Percentiles rank a stretch among this genome's conserved stretches.
Conservation (phyloP, 2,888 invertebrate species). For the Tiliacea citrago region DNA sequence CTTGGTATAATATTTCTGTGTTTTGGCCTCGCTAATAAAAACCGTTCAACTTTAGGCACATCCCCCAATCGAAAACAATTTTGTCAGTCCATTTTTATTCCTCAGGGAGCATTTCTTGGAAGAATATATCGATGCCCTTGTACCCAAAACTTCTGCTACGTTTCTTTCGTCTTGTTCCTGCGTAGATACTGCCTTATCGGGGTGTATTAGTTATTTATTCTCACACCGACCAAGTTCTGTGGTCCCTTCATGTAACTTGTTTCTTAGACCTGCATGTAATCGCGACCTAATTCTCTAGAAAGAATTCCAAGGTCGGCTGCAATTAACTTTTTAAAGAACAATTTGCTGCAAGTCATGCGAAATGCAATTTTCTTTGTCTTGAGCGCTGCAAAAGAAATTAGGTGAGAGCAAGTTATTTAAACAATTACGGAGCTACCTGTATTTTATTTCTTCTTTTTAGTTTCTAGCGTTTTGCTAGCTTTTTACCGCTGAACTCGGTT, state of each 20-base stretch:
- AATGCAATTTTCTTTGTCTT: conserved; percentile 56
- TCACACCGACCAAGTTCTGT: conserved; percentile 71
- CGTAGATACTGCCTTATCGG: conserved; percentile 80
- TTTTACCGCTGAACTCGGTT: conserved; percentile 1
- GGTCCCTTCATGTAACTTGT: conserved; percentile 83
- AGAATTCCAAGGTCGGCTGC: conserved; percentile 49
- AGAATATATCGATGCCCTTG: conserved; percentile 32
- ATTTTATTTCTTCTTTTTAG: conserved; percentile 23
- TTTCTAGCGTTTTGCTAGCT: conserved; percentile 8
- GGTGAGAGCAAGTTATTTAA: conserved; percentile 46
- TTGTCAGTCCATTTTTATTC: conserved; percentile 42
- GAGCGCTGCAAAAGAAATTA: conserved; percentile 49
- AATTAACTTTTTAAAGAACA: conserved; percentile 44
- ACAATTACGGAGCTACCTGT: conserved; percentile 43
- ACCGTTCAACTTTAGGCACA: conserved; percentile 17
- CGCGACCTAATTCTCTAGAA: conserved; percentile 52
- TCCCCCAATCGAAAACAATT: conserved; percentile 48
- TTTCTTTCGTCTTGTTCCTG: conserved; percentile 55
- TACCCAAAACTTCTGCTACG: conserved; percentile 51
- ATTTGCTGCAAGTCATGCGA: conserved; percentile 49
- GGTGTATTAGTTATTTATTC: conserved; percentile 89
- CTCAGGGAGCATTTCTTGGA: conserved; percentile 31
- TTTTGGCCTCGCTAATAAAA: conserved; percentile 9
- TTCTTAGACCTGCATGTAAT: conserved; percentile 42
- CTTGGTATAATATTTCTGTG: conserved; percentile 17